Percentiles rank a stretch among this genome's conserved stretches.
Evolutionary conservation across 2,888 invertebrate species (phyloP).

Genomic region (Chrysomela aeneicollis): DNA sequence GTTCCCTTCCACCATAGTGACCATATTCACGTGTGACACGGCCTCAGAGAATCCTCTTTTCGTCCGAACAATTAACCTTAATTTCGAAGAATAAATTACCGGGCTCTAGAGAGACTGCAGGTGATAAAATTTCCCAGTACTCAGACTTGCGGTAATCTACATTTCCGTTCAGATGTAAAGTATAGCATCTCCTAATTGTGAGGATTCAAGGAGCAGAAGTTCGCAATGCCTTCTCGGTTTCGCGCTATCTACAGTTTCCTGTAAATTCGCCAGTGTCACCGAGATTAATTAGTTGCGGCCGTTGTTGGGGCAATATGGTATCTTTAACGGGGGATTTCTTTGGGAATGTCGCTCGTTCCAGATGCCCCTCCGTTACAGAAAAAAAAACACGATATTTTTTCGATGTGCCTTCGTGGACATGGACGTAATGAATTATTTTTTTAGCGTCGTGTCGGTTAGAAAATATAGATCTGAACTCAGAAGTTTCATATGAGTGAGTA

Average conservation of each 20-base stretch:
- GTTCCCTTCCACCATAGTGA: too few relatives aligned
- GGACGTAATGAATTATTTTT: too few relatives aligned
- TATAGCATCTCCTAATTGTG: background rate
- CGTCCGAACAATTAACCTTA: too few relatives aligned
- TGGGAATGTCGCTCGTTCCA: conserved; percentile 10
- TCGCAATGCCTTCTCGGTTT: background rate
- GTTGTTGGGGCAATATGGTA: conserved; percentile 31
- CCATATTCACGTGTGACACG: too few relatives aligned
- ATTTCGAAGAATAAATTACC: too few relatives aligned
- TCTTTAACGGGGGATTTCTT: conserved; percentile 33
- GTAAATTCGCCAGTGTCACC: conserved; percentile 13
- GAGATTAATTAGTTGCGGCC: conserved; percentile 27
- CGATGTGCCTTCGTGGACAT: background rate
- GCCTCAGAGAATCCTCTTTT: too few relatives aligned
- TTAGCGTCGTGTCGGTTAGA: too few relatives aligned
- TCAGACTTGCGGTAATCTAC: too few relatives aligned
- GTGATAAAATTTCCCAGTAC: too few relatives aligned
- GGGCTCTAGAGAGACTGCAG: too few relatives aligned
- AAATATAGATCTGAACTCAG: too few relatives aligned
- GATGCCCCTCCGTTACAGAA: conserved; percentile 24
- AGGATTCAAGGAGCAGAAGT: background rate
- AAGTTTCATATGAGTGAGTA: too few relatives aligned
- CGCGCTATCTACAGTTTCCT: background rate
- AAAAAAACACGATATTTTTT: conserved; percentile 24
- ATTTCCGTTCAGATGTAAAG: background rate